Evolutionary conservation across 1,140 invertebrate species (phyloP).

Genomic region (Drosophila biarmipes): DNA sequence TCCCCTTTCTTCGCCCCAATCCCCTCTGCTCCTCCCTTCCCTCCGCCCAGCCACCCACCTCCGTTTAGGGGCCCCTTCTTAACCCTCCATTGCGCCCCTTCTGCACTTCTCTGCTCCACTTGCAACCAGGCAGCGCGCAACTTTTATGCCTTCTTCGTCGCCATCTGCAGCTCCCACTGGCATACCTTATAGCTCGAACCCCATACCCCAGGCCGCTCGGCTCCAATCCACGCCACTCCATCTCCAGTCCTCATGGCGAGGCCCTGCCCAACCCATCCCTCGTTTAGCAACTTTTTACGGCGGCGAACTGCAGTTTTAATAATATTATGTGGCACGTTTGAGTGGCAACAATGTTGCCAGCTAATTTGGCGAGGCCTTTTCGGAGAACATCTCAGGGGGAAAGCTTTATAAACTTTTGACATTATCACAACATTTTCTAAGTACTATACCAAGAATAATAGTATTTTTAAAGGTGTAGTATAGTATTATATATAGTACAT

Average conservation of each 20-base stretch:
- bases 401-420: slow-evolving; percentile 1
- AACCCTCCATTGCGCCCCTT: neutral
- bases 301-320: slow-evolving; percentile 55
- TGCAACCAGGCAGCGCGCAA: slow-evolving; percentile 75
- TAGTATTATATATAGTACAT: too few species aligned
- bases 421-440: neutral
- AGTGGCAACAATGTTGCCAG: slow-evolving; percentile 61
- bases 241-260: neutral
- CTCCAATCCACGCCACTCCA: neutral
- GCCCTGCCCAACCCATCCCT: neutral
- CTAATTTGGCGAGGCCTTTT: slow-evolving; percentile 36
- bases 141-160: slow-evolving; percentile 68
- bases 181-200: slow-evolving; percentile 9
- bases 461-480: too few species aligned
- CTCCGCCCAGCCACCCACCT: neutral
- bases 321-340: slow-evolving; percentile 77
- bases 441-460: neutral
- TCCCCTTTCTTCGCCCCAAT: slow-evolving; percentile 4
- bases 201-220: neutral
- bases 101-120: slow-evolving; percentile 55
- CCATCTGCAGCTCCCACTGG: slow-evolving; percentile 39
- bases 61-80: neutral
- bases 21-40: neutral
- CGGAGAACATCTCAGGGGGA: neutral
- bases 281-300: slow-evolving; percentile 43